phyloP scores from a whole-genome alignment of 2,113 vertebrate species.

The Setophaga kirtlandii region DNA sequence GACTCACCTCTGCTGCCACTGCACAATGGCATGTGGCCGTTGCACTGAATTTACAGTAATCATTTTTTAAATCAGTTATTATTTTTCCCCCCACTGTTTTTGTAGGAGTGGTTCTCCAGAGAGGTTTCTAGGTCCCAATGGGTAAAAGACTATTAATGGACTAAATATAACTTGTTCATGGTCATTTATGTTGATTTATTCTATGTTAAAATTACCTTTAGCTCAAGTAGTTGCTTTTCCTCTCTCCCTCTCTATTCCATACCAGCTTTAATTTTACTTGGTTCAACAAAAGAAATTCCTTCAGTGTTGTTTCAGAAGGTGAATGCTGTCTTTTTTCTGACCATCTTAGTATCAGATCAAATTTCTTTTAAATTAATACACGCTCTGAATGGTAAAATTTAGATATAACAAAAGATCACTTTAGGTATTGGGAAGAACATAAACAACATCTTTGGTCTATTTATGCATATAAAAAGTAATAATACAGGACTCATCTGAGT shows the following conservation, averaged over 20 bases:
- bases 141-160: not conserved
- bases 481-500: not conserved
- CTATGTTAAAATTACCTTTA: not conserved
- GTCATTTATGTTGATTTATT: not conserved
- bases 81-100: not conserved
- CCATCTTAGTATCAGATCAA: not conserved
- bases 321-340: not conserved
- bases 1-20: not conserved
- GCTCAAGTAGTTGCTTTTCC: not conserved
- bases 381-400: not conserved
- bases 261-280: not conserved
- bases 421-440: not conserved
- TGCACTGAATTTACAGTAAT: not conserved
- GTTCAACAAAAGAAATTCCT: not conserved
- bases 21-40: not conserved
- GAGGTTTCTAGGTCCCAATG: not conserved
- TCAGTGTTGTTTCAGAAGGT: not conserved
- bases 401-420: not conserved
- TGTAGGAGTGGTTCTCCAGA: not conserved
- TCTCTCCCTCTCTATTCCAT: not conserved
- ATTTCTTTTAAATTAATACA: not conserved
- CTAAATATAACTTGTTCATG: not conserved
- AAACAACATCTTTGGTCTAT: not conserved
- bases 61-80: not conserved
- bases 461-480: not conserved